Conservation (phyloP, 2,113 vertebrate genomes). For the Callocephalon fimbriatum region DNA sequence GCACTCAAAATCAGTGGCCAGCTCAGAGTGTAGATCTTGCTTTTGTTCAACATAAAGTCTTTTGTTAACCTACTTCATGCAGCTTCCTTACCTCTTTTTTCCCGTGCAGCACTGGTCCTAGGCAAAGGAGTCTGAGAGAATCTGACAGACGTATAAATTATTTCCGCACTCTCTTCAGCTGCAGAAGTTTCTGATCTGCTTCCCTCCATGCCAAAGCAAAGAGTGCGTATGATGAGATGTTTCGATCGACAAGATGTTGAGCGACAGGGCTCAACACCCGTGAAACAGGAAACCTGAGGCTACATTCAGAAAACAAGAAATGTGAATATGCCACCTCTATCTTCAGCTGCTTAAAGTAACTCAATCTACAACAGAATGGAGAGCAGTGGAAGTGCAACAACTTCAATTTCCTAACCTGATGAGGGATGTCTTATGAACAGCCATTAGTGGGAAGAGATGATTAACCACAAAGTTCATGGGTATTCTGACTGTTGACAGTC, state of each 20-base stretch:
- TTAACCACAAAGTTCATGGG: neutral
- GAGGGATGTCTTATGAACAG: neutral
- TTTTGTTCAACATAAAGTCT: neutral
- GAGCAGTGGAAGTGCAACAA: neutral
- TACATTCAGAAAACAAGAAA: conserved; percentile 1
- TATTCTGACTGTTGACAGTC: neutral
- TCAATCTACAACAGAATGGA: neutral
- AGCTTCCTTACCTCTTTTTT: conserved; percentile 23
- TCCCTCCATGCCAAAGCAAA: conserved; percentile 10
- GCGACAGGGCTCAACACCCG: neutral
- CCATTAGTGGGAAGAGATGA: neutral
- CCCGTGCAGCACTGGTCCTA: neutral
- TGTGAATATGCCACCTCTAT: neutral
- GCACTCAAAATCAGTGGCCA: neutral
- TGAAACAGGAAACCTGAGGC: conserved; percentile 50
- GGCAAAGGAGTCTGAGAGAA: neutral
- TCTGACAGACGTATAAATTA: neutral
- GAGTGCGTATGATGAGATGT: neutral
- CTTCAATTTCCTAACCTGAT: neutral
- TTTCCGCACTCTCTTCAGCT: neutral
- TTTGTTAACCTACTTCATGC: neutral
- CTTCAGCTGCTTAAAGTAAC: neutral
- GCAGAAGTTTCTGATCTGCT: conserved; percentile 21
- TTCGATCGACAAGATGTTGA: neutral
- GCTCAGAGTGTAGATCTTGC: neutral